Evolutionary conservation across 1,140 invertebrate genomes (phyloP).

Genomic region (Bombus ignitus): DNA sequence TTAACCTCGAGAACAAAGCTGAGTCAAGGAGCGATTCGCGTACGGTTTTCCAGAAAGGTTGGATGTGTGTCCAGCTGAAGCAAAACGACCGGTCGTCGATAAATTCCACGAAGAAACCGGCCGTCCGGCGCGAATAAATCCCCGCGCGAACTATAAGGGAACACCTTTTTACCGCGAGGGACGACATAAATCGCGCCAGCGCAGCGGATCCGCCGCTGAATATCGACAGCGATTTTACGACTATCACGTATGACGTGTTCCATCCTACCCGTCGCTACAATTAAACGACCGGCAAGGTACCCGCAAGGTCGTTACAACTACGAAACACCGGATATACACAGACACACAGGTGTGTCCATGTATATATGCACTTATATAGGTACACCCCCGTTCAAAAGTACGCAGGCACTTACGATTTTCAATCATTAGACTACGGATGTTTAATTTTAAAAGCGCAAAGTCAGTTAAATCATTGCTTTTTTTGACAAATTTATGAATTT

Average conservation of each 20-base stretch:
- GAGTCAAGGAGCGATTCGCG: background rate
- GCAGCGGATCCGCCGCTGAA: background rate
- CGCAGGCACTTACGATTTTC: background rate
- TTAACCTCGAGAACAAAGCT: background rate
- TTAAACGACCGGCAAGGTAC: conserved; percentile 46
- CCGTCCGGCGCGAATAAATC: conserved; percentile 42
- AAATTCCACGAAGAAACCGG: conserved; percentile 42
- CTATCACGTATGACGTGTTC: conserved; percentile 34
- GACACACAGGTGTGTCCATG: background rate
- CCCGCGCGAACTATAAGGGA: conserved; percentile 35
- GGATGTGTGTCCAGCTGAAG: background rate
- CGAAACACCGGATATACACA: conserved; percentile 46
- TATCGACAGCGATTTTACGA: conserved; percentile 38
- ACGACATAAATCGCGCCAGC: conserved; percentile 35
- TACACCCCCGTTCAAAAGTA: background rate
- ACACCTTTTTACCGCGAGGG: conserved; percentile 30
- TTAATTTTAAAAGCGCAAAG: too few relatives aligned
- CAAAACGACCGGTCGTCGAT: conserved; percentile 25
- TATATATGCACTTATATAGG: background rate
- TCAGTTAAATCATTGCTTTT: background rate
- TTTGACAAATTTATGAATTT: too few relatives aligned
- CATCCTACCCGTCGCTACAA: conserved; percentile 20
- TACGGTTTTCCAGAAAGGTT: conserved; percentile 23
- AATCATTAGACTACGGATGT: background rate
- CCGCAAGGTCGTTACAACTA: conserved; percentile 54